Evolutionary conservation across 2,888 invertebrate species (phyloP), one percentile per base, ranked within the genome.

Genomic region (Pachycephus smyrnensis): DNA sequence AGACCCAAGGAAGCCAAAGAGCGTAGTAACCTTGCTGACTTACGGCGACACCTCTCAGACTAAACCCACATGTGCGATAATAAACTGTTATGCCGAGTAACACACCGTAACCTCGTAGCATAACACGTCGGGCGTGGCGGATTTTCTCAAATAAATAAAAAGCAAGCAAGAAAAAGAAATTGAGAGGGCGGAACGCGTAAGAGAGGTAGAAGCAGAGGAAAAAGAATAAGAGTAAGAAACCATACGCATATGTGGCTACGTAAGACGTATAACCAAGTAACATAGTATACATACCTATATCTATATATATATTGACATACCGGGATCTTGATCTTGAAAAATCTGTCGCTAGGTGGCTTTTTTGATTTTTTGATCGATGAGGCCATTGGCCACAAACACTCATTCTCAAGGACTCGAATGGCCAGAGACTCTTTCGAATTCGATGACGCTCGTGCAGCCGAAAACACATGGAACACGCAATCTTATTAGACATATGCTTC

Each of bases 401-500:
- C 55, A 23, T 55, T 55, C 55, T 23, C 55, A 55, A 55, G 55
- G 55, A 55, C 55, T 55, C 55, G 55, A 55, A 55, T 55, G 55
- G 55, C 55, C 55, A 23, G 55, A 55, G 1, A 23, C 23, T 55
- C 55, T 55, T 55, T 55, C 55, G 9, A 55, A 55, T 15, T 40
- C 40, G 40, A 40, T 55, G 55, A 55, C 55, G 55, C 32, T 31
- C 71, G 32, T 23, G 3, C 6, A 71, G 23, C 12, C 71, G 71
- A 71, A 71, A 71, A 55, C 15, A 76, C 68, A 37, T 31, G 23
- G 12, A 76, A 31, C 69, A 68, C 40, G 12, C 85, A 82, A 88
- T 85, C 86, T 87, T 87, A 88, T 86, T 87, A 86, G 86, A 84
- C 88, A 88, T 89, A 88, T 89, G 88, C 84, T 79, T 78, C 78